Conservation (phyloP, 2,113 vertebrate genomes). For the Typhlomys cinereus region DNA sequence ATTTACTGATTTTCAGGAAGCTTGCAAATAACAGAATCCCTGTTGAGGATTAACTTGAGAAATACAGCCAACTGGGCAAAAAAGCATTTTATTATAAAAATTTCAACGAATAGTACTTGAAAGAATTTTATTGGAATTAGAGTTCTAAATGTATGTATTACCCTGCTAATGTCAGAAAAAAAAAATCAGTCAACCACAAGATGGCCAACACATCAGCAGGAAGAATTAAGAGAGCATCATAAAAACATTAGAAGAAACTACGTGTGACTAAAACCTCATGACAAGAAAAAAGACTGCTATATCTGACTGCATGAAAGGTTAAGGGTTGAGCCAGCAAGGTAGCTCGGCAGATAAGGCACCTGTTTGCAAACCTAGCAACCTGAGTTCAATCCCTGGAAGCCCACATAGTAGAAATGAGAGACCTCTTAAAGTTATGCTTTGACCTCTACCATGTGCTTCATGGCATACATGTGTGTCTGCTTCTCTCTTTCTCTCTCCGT, state of each 20-base stretch:
- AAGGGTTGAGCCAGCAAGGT: no score
- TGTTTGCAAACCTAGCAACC: no score
- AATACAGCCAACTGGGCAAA: background rate
- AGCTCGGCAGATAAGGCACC: no score
- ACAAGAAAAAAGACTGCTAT: background rate
- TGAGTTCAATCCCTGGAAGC: no score
- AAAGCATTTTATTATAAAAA: conserved; percentile 44
- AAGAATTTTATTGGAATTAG: background rate
- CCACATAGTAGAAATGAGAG: no score
- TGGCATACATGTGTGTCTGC: no score
- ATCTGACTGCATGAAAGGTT: background rate
- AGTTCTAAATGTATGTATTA: background rate
- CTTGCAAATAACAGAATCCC: background rate
- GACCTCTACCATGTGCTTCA: no score
- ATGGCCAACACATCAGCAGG: background rate
- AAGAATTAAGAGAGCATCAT: background rate
- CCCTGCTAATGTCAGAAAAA: background rate
- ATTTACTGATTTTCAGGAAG: conserved; percentile 21
- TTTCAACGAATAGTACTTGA: background rate
- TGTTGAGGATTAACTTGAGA: conserved; percentile 2
- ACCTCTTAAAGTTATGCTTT: no score
- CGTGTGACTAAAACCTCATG: background rate
- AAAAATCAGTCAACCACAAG: background rate
- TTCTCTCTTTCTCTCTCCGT: no score
- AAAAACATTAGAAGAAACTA: background rate